These are phyloP conservation scores for Drosophila mauritiana DNA, from an alignment of 1,140 invertebrate species.

Conservation along the genomic window DNA sequence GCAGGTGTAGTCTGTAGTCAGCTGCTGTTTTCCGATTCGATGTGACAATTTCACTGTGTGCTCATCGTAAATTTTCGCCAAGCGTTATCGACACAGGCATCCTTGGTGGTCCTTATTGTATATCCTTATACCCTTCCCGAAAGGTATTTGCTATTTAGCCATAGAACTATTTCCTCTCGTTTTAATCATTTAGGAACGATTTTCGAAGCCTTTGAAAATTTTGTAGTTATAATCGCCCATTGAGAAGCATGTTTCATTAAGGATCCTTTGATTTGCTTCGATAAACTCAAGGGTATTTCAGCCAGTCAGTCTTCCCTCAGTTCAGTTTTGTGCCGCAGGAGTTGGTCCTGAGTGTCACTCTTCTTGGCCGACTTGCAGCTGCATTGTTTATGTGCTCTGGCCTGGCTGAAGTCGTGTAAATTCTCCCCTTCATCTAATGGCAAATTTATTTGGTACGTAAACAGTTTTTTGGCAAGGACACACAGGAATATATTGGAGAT, in stretches of 20 bases:
- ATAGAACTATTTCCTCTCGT: neutral
- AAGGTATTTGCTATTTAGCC: neutral
- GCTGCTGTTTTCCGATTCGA: constrained; percentile 45
- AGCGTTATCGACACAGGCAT: constrained; percentile 49
- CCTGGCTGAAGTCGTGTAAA: constrained; percentile 53
- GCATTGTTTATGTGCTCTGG: constrained; percentile 73
- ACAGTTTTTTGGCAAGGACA: constrained; percentile 53
- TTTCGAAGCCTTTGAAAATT: neutral
- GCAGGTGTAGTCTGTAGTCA: constrained; percentile 33
- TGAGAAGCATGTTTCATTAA: neutral
- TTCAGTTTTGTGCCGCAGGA: constrained; percentile 14
- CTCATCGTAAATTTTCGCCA: constrained; percentile 79
- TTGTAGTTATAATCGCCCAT: no score
- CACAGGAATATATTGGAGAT: constrained; percentile 21
- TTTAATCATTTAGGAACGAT: neutral
- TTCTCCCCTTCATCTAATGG: constrained; percentile 60
- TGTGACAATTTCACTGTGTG: constrained; percentile 78
- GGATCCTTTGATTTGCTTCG: neutral
- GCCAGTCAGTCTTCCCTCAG: neutral
- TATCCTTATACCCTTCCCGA: neutral
- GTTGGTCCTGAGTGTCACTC: constrained; percentile 60
- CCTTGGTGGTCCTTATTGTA: constrained; percentile 12
- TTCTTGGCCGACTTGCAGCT: constrained; percentile 62
- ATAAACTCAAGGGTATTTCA: constrained; percentile 1
- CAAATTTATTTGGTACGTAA: constrained; percentile 77